Evolutionary conservation across 2,888 invertebrate genomes (phyloP), one percentile per base, ranked within the genome.

Genomic region (Pegoplata infirma): DNA sequence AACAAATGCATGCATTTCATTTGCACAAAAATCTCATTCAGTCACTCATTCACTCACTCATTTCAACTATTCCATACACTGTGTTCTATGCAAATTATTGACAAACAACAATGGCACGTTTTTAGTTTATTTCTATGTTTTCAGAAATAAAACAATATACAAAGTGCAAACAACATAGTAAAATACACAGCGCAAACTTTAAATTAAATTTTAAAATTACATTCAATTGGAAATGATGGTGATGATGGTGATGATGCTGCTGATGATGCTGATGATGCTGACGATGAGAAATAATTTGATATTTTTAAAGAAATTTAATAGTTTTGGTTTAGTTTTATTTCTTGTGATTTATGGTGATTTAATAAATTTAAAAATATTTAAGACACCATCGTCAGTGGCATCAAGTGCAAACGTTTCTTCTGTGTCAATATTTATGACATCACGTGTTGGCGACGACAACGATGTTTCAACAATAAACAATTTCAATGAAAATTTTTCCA

Each of bases 401-500:
- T 19, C 47, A 36, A 19, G 36, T 16, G 49, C 17, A 4, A 21
- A 12, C 5, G 14, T 21, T 63, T 19, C 12, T 21, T n/a, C 23
- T 56, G 14, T 16, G 46, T 53, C 40, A 40, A 0, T 12, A 19
- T 21, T 44, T 56, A 17, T 14, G 40, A 32, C 10, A 58, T 12
- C 66, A 59, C 58, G 36, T 58, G 40, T 16, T 47, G 55, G 23
- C 25, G 10, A 7, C 21, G 5, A 14, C 16, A 23, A 25, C 23
- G 7, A 51, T 56, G 23, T 56, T 63, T 46, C 32, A 44, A 32
- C 25, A 36, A 36, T 49, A 59, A 61, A 59, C 32, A 64, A 66
- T 64, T 77, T 72, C 46, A 49, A 59, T 51, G 51, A 32, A 44
- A 61, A 71, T 61, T 56, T 58, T 28, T 63, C 51, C 28, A 58